Evolutionary conservation across 1,140 invertebrate genomes (phyloP), one percentile per base, ranked within the genome.

Genomic region (Limonius californicus): DNA sequence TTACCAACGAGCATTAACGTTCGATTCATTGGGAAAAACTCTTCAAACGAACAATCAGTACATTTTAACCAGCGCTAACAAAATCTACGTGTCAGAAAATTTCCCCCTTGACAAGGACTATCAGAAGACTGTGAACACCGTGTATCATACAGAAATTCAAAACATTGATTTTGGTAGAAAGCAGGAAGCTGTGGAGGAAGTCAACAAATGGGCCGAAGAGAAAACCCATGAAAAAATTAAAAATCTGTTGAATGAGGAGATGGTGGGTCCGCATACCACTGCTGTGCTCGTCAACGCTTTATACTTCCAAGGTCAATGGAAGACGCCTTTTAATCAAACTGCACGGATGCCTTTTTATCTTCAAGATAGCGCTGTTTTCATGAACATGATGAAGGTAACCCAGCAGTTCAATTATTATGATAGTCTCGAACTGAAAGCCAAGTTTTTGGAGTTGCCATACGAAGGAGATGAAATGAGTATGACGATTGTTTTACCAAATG

Each of bases 241-340:
- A 62, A 76, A 89, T 70, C 73, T 90, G 9, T 73, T 91, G 19
- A 68, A 77, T 18, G 53, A 72, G 70, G 84, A 80, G 69, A 77
- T 75, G 61, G 75, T 89, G 2, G 68, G 79, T 58, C 64, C 74
- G 14, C 68, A 79, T 32, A 85, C 83, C 66, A 81, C 75, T 55
- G 60, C 91, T 16, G 81, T 93, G 3, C 76, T 94, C 0, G 77
- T 90, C 1, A 94, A 93, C 77, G 90, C 89, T n/a, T 79, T 94
- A 27, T 91, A 92, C 73, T 94, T 94, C 75, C 86, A 85, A 74
- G 69, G 72, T 12, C 32, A 21, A 18, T 80, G 78, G 78, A 32
- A 4, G 9, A 27, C 23, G 23, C n/a, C n/a, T n/a, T n/a, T n/a
- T n/a, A n/a, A n/a, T n/a, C n/a, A n/a, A n/a, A n/a, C n/a, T n/a